phyloP scores from a whole-genome alignment of 2,113 vertebrate genomes.

The Onychostruthus taczanowskii region DNA sequence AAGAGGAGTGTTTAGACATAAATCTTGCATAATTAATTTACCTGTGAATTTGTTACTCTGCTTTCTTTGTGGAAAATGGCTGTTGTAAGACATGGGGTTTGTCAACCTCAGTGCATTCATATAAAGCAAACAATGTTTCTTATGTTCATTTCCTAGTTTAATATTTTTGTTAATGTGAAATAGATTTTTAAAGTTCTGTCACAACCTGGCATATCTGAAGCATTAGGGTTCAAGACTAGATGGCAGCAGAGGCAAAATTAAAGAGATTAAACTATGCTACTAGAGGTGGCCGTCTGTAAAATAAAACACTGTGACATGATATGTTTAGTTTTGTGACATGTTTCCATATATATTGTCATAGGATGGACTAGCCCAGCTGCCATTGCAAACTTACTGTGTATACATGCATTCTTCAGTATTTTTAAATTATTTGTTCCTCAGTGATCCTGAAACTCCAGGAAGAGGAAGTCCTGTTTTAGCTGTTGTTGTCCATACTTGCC shows the following conservation, averaged over 20 bases:
- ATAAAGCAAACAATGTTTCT: not conserved
- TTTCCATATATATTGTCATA: not conserved
- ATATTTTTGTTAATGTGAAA: not conserved
- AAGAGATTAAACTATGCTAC: not conserved
- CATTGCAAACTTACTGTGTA: not conserved
- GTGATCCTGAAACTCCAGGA: not conserved
- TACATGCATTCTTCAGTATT: not conserved
- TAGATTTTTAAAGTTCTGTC: not conserved
- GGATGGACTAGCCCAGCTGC: not conserved
- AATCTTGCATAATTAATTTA: not conserved
- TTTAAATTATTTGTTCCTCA: not conserved
- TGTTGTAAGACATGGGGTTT: not conserved
- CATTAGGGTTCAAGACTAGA: conserved; percentile 46
- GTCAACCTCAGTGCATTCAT: not conserved
- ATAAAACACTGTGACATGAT: not conserved
- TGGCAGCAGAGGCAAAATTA: conserved; percentile 70
- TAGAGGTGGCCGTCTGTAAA: not conserved
- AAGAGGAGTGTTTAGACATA: not conserved
- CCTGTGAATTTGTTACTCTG: not conserved
- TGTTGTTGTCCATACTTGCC: not conserved
- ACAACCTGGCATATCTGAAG: not conserved
- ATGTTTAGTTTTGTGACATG: not conserved
- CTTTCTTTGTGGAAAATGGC: not conserved
- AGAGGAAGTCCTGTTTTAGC: not conserved
- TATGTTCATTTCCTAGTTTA: not conserved